Base-by-base conservation (phyloP, 2,797 vertebrate species). In the Pseudochirops cupreus region DNA sequence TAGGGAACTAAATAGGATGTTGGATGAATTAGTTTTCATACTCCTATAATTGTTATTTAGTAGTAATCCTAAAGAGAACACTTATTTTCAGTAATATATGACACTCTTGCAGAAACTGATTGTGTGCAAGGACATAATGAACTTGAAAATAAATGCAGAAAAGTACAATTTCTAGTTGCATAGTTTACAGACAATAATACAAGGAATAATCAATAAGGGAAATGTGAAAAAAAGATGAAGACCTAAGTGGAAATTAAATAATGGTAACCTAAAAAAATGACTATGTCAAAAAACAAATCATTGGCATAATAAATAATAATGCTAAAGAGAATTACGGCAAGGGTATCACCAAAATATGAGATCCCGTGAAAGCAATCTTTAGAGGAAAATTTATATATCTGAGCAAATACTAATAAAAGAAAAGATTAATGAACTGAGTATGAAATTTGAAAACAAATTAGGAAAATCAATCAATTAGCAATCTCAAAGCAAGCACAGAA, bases 401-500 rank as follows among this genome's bases (percentile, higher is more conserved):
- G 39, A 50, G 39, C 74, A 87, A 87, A 87, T 87, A 87, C 50
- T 87, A 87, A 50, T 9, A 50, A 50, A 87, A 12, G 39, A 87
- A 50, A 74, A 87, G 74, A 87, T 21, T 87, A 50, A 50, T 87
- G 39, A 82, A 82, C 74, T 46, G 21, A 50, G 74, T 87, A 50
- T 26, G 74, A 82, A 82, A 82, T 82, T 82, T 82, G 67, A 82
- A 82, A 82, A 82, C 67, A 82, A 46, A 82, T 82, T 82, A 82
- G n/a, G 46, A 82, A 82, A 82, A 82, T 82, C 67, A 82, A 82
- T 82, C 67, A 82, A 82, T 82, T 82, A 82, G 67, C 18, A 46
- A 24, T 82, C 67, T 82, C 67, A 82, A 82, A 82, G 18, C 67
- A 82, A 82, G 67, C n/a, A 21, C 67, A 46, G n/a, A 46, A 82